phyloP scores from a whole-genome alignment of 2,113 vertebrate species.

The Phalacrocorax pelagicus region DNA sequence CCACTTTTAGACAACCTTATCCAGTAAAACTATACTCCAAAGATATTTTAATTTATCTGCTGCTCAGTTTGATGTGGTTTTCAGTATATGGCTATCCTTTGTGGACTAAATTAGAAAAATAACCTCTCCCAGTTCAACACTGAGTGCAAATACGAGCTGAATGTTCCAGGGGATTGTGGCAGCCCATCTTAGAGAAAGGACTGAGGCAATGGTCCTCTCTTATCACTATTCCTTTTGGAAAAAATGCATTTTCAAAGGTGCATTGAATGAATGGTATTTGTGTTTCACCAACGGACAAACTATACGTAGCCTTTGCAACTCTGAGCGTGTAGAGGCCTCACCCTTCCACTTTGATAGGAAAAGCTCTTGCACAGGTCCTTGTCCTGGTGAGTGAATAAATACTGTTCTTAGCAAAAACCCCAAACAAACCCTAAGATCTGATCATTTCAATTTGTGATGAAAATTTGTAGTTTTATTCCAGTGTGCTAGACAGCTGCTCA shows the following conservation, averaged over 20 bases:
- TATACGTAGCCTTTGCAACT: neutral
- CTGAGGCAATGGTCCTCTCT: neutral
- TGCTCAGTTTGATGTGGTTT: neutral
- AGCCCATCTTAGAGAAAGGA: neutral
- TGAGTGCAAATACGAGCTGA: neutral
- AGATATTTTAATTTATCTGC: neutral
- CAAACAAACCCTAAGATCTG: neutral
- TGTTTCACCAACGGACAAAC: neutral
- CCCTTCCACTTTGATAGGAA: neutral
- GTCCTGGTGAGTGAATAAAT: neutral
- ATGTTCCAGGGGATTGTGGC: neutral
- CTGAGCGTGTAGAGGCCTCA: neutral
- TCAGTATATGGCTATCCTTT: neutral
- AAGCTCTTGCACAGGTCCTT: neutral
- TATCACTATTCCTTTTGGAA: neutral
- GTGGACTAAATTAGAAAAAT: neutral
- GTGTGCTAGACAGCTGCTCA: neutral
- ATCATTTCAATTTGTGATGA: neutral
- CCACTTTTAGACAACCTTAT: neutral
- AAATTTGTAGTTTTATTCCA: neutral
- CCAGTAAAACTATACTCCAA: neutral
- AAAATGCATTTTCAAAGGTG: neutral
- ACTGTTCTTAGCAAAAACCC: accelerated
- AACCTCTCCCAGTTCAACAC: neutral
- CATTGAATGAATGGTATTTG: neutral